Evolutionary conservation across 1,140 invertebrate genomes (phyloP).

Genomic region (Brevipalpus yothersi): DNA sequence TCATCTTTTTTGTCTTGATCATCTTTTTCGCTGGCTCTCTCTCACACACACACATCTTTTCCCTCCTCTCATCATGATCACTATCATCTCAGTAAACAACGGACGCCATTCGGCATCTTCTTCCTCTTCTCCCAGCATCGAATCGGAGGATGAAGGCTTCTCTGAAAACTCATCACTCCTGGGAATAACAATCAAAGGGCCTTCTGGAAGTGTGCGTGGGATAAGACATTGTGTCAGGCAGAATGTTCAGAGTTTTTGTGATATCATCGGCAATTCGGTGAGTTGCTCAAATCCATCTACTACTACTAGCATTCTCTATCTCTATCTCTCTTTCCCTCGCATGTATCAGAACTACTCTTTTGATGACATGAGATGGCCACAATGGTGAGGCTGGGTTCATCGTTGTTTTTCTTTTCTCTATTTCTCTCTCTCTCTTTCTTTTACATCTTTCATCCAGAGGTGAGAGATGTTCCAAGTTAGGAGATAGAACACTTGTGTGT

Average conservation of each 20-base stretch:
- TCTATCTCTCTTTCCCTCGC: too few species aligned
- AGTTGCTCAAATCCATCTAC: too few species aligned
- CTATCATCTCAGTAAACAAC: neutral
- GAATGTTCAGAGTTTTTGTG: neutral
- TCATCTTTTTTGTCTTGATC: neutral
- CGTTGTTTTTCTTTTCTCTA: neutral
- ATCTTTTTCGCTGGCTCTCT: neutral
- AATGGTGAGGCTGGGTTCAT: neutral
- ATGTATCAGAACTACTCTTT: neutral
- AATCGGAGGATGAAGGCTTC: constrained; percentile 1
- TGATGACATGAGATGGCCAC: neutral
- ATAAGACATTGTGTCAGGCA: constrained; percentile 5
- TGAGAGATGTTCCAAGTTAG: too few species aligned
- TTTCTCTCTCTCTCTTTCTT: too few species aligned
- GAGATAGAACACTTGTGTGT: too few species aligned
- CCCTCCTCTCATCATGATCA: neutral
- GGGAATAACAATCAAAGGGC: constrained; percentile 1
- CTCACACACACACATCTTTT: neutral
- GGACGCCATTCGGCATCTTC: neutral
- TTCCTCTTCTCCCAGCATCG: neutral
- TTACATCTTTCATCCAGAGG: too few species aligned
- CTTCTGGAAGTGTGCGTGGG: constrained; percentile 6
- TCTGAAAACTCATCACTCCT: neutral
- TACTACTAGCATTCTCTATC: too few species aligned
- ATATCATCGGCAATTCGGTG: neutral